A percentile compares a stretch with the other conserved stretches of the same genome.
Conservation (phyloP, 2,113 vertebrate species). For the Pterocles burchelli region DNA sequence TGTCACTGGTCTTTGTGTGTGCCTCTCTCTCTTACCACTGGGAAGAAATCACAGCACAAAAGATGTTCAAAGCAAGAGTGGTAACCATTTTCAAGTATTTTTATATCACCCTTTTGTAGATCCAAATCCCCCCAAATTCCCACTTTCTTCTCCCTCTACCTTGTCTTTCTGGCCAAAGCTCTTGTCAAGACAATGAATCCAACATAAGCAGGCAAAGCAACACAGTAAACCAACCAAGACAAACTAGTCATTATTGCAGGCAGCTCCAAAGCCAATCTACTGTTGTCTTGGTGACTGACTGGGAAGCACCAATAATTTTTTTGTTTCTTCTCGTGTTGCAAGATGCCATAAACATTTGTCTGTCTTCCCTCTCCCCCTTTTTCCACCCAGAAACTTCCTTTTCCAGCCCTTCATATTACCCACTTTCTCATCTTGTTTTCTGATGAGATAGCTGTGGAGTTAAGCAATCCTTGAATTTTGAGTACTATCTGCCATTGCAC, state of each 20-base stretch:
- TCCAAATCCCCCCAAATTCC: not conserved
- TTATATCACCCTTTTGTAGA: not conserved
- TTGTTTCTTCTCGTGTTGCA: slow-evolving; percentile 1
- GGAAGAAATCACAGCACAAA: not conserved
- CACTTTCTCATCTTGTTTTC: not conserved
- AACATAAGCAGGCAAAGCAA: slow-evolving; percentile 4
- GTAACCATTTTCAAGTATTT: not conserved
- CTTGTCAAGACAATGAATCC: not conserved
- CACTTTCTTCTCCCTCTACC: not conserved
- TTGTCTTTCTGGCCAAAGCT: not conserved
- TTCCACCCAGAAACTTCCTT: not conserved
- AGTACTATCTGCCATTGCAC: not conserved
- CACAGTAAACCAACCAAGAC: slow-evolving; percentile 24
- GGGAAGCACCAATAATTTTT: slow-evolving; percentile 7
- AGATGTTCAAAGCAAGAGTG: not conserved
- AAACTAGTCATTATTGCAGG: slow-evolving; percentile 47
- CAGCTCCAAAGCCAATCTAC: slow-evolving; percentile 32
- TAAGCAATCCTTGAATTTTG: not conserved
- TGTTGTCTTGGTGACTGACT: slow-evolving; percentile 57
- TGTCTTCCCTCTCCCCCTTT: not conserved
- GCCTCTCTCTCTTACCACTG: not conserved
- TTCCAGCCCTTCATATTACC: not conserved
- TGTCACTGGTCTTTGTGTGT: not conserved
- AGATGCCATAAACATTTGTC: not conserved
- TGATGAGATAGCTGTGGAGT: not conserved